Evolutionary conservation across 2,888 invertebrate species (phyloP).

Genomic region (Mesopsocus fuscifrons): DNA sequence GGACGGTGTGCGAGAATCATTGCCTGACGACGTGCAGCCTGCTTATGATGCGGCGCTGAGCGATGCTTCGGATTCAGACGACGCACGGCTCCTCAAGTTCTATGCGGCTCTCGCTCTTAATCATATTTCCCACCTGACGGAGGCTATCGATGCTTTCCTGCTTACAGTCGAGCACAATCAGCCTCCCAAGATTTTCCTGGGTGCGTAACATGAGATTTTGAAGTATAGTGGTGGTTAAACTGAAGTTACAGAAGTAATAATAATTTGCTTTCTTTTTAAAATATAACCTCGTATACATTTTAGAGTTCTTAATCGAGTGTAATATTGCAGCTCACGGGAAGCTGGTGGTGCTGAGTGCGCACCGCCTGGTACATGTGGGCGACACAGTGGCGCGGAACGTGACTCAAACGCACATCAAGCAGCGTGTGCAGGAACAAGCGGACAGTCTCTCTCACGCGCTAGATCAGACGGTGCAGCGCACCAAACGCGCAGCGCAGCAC

Average conservation of each 20-base stretch:
- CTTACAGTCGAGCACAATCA: conserved; percentile 82
- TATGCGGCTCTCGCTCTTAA: conserved; percentile 74
- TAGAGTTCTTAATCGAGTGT: too few relatives aligned
- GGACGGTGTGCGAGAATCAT: conserved; percentile 43
- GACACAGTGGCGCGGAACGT: conserved; percentile 83
- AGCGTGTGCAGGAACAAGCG: conserved; percentile 51
- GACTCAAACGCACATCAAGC: conserved; percentile 48
- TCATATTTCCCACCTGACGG: conserved; percentile 66
- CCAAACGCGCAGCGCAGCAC: conserved; percentile 77
- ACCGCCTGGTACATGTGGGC: conserved; percentile 83
- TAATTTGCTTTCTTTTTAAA: too few relatives aligned
- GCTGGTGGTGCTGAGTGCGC: conserved; percentile 84
- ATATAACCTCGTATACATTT: too few relatives aligned
- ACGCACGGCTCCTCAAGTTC: conserved; percentile 32
- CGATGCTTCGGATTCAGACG: conserved; percentile 56
- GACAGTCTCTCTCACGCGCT: conserved; percentile 65
- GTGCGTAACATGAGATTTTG: too few relatives aligned
- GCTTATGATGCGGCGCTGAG: conserved; percentile 57
- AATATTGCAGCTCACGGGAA: conserved; percentile 87
- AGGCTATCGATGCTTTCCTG: conserved; percentile 82
- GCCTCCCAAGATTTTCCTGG: conserved; percentile 52
- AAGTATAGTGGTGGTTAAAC: too few relatives aligned
- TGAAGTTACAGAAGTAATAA: too few relatives aligned
- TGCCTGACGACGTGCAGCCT: conserved; percentile 52
- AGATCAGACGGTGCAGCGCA: conserved; percentile 66